These are phyloP conservation scores for Sparus aurata DNA, from an alignment of 2,797 vertebrate genomes.

Conservation along the genomic window DNA sequence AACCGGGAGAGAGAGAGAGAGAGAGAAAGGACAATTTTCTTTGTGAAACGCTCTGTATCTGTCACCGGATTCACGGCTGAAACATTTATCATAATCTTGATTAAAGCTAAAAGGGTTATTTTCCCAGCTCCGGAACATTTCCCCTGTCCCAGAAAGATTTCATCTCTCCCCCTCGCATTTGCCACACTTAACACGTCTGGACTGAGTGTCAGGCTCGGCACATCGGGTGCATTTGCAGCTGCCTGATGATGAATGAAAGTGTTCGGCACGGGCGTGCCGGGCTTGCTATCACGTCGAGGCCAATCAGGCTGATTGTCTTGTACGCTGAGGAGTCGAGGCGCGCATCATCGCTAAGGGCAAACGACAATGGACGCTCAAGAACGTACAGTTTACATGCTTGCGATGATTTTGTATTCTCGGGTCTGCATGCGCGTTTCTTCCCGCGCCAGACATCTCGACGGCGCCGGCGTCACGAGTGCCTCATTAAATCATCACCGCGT, in stretches of 20 bases:
- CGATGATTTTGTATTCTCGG: slow-evolving; percentile 12
- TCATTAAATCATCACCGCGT: slow-evolving; percentile 12
- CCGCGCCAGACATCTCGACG: slow-evolving; percentile 1
- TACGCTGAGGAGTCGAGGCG: slow-evolving; percentile 43
- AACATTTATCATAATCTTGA: slow-evolving; percentile 85
- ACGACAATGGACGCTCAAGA: slow-evolving; percentile 18
- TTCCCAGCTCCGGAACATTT: slow-evolving; percentile 55
- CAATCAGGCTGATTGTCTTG: slow-evolving; percentile 68
- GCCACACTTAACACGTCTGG: slow-evolving; percentile 58
- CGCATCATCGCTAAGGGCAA: slow-evolving; percentile 20
- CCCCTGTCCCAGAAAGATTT: slow-evolving; percentile 50
- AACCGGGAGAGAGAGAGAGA: neutral
- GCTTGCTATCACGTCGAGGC: slow-evolving; percentile 18
- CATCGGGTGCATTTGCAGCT: slow-evolving; percentile 59
- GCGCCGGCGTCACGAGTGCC: slow-evolving; percentile 3
- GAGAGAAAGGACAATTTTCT: slow-evolving; percentile 72
- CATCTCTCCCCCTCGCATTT: slow-evolving; percentile 43
- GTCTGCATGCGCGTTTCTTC: neutral
- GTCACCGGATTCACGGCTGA: slow-evolving; percentile 79
- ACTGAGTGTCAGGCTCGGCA: slow-evolving; percentile 44
- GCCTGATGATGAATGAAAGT: slow-evolving; percentile 61
- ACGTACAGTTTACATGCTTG: slow-evolving; percentile 2
- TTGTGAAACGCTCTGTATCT: slow-evolving; percentile 77
- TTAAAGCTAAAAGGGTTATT: slow-evolving; percentile 76
- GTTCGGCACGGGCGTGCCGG: slow-evolving; percentile 39